These are phyloP conservation scores for Sialis fuliginosa DNA, from an alignment of 2,888 invertebrate species.

Conservation along the genomic window DNA sequence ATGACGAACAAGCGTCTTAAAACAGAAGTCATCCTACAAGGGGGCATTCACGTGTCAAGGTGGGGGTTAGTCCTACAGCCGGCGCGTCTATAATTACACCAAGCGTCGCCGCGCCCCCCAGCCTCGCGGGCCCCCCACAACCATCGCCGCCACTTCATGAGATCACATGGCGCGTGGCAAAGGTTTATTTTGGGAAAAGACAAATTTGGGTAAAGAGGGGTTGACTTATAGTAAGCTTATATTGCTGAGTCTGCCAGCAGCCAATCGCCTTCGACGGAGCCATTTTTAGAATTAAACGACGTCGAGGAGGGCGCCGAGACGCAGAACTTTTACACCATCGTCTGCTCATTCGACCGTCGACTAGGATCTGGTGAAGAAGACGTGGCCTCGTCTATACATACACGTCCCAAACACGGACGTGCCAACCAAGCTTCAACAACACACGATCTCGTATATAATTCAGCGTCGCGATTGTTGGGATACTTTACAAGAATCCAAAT, in stretches of 20 bases:
- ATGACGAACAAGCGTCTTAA: no score
- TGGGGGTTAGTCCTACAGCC: no score
- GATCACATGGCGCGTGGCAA: conserved; percentile 24
- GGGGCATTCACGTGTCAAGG: no score
- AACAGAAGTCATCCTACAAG: no score
- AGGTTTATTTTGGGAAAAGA: conserved; percentile 60
- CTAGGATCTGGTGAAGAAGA: conserved; percentile 1
- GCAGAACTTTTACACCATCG: background rate
- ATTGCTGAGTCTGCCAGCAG: conserved; percentile 14
- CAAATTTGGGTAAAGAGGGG: conserved; percentile 52
- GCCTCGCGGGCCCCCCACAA: no score
- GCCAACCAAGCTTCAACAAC: no score
- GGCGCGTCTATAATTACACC: no score
- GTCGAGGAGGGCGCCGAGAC: background rate
- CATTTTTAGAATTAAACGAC: conserved; percentile 26
- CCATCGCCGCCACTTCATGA: conserved; percentile 14
- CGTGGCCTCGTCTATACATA: no score
- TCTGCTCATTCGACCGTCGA: conserved; percentile 1
- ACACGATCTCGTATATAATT: no score
- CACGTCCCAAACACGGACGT: background rate
- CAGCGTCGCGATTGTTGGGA: background rate
- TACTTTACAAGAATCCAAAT: background rate
- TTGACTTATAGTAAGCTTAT: conserved; percentile 15
- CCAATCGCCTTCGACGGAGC: conserved; percentile 25
- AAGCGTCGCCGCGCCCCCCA: no score